These are phyloP conservation scores for Esox masquinongy DNA, from an alignment of 2,797 vertebrate species.

Conservation along the genomic window DNA sequence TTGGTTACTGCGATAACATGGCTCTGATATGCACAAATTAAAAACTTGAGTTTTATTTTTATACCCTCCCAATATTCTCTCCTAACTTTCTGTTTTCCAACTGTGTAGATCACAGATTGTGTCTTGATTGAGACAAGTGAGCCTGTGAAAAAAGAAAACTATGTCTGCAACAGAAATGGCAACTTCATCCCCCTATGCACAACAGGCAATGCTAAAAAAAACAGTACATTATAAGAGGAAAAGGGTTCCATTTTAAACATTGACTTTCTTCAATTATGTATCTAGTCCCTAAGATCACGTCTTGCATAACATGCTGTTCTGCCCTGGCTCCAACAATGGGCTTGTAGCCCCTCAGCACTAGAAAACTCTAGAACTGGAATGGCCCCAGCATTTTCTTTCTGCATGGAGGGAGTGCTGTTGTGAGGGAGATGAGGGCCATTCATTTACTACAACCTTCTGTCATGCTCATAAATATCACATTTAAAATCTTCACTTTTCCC, in stretches of 20 bases:
- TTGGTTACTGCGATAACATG: not conserved
- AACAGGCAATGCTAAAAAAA: not conserved
- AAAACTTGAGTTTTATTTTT: not conserved
- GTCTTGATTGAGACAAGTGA: not conserved
- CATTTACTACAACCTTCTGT: too few species aligned
- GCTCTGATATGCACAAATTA: not conserved
- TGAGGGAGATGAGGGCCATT: conserved; percentile 1
- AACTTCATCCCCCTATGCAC: not conserved
- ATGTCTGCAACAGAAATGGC: conserved; percentile 14
- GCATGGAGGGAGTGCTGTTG: not conserved
- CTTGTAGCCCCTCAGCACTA: conserved; percentile 2
- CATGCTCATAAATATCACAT: not conserved
- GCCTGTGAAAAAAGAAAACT: conserved; percentile 16
- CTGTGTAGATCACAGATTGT: conserved; percentile 17
- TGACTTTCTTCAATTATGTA: conserved; percentile 28
- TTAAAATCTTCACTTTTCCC: not conserved
- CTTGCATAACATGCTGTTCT: conserved; percentile 32
- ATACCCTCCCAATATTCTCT: not conserved
- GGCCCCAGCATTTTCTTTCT: not conserved
- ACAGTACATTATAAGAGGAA: not conserved
- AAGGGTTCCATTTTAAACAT: not conserved
- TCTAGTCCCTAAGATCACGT: conserved; percentile 23
- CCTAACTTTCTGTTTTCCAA: conserved; percentile 22
- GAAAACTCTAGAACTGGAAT: not conserved
- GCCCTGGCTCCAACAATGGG: conserved; percentile 20